Evolutionary conservation across 1,140 invertebrate genomes (phyloP).

Genomic region (Drosophila carrolli): DNA sequence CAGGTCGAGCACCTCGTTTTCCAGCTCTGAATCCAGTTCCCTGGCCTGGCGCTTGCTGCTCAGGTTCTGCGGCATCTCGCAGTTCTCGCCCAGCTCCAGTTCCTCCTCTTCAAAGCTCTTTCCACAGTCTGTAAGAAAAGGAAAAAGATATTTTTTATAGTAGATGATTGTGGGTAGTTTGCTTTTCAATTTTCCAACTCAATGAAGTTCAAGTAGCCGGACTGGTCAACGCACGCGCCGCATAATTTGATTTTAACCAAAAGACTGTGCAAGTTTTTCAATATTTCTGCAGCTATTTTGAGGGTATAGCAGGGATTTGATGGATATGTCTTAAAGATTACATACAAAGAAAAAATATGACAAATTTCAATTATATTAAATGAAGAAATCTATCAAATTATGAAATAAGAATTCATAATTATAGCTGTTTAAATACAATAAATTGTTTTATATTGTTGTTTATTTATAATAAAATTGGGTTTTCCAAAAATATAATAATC

Average conservation of each 20-base stretch:
- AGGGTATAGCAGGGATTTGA: constrained; percentile 14
- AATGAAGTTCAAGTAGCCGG: constrained; percentile 78
- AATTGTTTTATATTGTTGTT: background rate
- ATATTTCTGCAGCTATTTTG: constrained; percentile 39
- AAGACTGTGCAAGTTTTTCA: constrained; percentile 38
- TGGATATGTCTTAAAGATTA: background rate
- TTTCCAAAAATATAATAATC: no score
- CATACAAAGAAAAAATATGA: background rate
- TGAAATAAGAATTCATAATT: no score
- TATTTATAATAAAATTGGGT: background rate
- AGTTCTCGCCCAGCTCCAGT: constrained; percentile 39
- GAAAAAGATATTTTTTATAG: constrained; percentile 39
- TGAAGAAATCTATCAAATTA: no score
- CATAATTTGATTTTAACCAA: constrained; percentile 67
- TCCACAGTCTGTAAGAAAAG: constrained; percentile 65
- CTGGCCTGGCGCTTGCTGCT: constrained; percentile 69
- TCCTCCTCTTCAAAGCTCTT: constrained; percentile 68
- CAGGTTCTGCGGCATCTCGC: constrained; percentile 68
- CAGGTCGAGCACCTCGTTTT: constrained; percentile 71
- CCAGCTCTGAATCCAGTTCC: constrained; percentile 51
- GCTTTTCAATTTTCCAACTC: constrained; percentile 84
- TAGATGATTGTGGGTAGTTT: constrained; percentile 46
- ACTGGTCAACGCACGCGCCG: constrained; percentile 50
- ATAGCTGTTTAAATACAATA: no score
- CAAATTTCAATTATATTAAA: no score